phyloP scores from a whole-genome alignment of 1,140 invertebrate genomes.

The Cephus cinctus region DNA sequence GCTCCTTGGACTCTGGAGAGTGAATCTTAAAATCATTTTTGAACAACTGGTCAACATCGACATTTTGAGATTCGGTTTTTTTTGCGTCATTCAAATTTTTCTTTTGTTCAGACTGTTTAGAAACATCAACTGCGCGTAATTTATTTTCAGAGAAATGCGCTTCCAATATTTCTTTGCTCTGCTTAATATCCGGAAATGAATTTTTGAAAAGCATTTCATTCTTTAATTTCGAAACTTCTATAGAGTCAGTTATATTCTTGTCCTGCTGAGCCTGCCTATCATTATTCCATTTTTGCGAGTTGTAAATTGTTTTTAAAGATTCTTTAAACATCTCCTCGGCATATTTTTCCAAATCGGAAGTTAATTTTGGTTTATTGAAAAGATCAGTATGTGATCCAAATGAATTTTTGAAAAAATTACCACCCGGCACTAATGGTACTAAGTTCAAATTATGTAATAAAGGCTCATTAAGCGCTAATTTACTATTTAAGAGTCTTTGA shows the following conservation, averaged over 20 bases:
- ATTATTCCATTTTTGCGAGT: slow-evolving; percentile 52
- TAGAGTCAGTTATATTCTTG: slow-evolving; percentile 26
- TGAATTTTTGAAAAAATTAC: slow-evolving; percentile 46
- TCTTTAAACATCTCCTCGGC: slow-evolving; percentile 54
- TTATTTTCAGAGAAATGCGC: slow-evolving; percentile 47
- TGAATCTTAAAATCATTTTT: slow-evolving; percentile 33
- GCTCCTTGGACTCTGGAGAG: slow-evolving; percentile 19
- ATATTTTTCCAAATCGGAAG: slow-evolving; percentile 43
- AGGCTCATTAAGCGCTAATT: slow-evolving; percentile 24
- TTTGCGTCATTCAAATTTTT: slow-evolving; percentile 18
- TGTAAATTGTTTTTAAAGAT: slow-evolving; percentile 51
- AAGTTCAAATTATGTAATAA: slow-evolving; percentile 41
- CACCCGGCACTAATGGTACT: slow-evolving; percentile 41
- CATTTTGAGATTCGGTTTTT: slow-evolving; percentile 26
- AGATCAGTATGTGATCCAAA: slow-evolving; percentile 29
- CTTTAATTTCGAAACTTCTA: slow-evolving; percentile 35
- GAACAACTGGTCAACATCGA: slow-evolving; percentile 41
- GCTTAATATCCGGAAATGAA: slow-evolving; percentile 26
- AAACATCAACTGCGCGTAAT: slow-evolving; percentile 28
- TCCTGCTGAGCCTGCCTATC: slow-evolving; percentile 27
- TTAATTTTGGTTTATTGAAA: slow-evolving; percentile 38
- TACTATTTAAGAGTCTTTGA: slow-evolving; percentile 42
- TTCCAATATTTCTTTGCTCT: slow-evolving; percentile 36
- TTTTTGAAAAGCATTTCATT: slow-evolving; percentile 40
- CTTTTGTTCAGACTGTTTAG: slow-evolving; percentile 7